A percentile compares a stretch with the other conserved stretches of the same genome.
These are phyloP conservation scores for Drosophila prosaltans DNA, from an alignment of 1,140 invertebrate genomes.

Conservation along the genomic window DNA sequence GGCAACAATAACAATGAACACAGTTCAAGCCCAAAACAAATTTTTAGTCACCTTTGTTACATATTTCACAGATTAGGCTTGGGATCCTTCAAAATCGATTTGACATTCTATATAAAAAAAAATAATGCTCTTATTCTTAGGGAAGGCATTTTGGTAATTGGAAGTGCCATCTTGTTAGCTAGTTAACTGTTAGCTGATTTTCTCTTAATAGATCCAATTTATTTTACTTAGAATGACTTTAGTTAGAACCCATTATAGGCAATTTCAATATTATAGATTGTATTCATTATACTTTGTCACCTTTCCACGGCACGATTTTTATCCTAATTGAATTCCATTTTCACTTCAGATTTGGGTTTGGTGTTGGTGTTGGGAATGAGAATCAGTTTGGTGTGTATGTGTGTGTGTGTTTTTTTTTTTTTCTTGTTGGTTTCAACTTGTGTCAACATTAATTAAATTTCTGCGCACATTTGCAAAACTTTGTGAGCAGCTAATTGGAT, in stretches of 20 bases:
- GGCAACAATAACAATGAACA: conserved; percentile 1
- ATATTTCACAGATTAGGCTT: no score
- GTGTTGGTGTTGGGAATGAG: neutral
- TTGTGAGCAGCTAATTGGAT: conserved; percentile 80
- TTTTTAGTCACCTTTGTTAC: no score
- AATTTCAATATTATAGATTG: neutral
- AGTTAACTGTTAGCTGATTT: no score
- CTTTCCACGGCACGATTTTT: neutral
- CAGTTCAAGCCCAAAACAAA: neutral
- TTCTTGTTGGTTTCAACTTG: conserved; percentile 54
- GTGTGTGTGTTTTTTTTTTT: neutral
- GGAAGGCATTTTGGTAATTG: no score
- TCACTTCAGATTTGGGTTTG: neutral
- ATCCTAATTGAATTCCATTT: neutral
- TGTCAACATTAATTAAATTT: conserved; percentile 82
- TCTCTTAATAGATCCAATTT: no score
- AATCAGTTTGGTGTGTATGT: no score
- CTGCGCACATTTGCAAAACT: conserved; percentile 71
- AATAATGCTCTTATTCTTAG: no score
- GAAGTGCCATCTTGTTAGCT: no score
- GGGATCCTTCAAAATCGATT: no score
- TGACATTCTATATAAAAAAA: no score
- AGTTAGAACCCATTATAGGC: no score
- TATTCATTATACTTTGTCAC: neutral
- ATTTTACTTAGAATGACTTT: no score